These are phyloP conservation scores for Andrena marginata DNA, from an alignment of 2,888 invertebrate species.

Conservation along the genomic window DNA sequence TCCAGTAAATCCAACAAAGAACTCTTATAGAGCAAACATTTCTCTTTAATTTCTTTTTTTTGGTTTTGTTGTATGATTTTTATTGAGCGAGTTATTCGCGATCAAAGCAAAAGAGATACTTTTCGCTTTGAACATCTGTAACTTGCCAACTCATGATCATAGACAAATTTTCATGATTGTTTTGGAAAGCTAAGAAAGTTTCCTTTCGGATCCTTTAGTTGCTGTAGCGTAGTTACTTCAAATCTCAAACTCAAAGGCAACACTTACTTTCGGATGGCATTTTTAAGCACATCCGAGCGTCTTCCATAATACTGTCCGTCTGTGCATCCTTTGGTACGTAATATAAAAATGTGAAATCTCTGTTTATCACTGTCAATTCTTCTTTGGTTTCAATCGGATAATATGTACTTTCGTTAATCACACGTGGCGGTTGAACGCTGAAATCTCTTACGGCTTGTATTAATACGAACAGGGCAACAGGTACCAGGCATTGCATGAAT, in stretches of 20 bases:
- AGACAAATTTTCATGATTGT: no score
- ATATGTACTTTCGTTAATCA: conserved; percentile 70
- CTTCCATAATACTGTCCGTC: conserved; percentile 73
- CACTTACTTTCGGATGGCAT: conserved; percentile 71
- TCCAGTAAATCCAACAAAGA: no score
- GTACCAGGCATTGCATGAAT: conserved; percentile 78
- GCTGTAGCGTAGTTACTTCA: no score
- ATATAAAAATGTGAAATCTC: conserved; percentile 63
- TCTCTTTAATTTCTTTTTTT: no score
- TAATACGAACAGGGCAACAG: conserved; percentile 76
- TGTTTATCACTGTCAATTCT: conserved; percentile 24
- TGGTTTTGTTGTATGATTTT: no score
- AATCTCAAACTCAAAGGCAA: background rate
- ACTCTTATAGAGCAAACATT: no score
- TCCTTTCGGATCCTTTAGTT: no score
- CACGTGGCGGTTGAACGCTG: conserved; percentile 66
- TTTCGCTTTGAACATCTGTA: no score
- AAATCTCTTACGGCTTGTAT: conserved; percentile 76
- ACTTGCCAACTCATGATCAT: no score
- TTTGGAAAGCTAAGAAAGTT: no score
- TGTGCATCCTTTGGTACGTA: conserved; percentile 76
- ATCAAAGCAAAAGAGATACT: no score
- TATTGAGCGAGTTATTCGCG: no score
- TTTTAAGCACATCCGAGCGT: conserved; percentile 71
- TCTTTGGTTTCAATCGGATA: conserved; percentile 62